Conservation (phyloP, 53 echinoderm and acorn worm genomes). For the Pentamera pediparva region DNA sequence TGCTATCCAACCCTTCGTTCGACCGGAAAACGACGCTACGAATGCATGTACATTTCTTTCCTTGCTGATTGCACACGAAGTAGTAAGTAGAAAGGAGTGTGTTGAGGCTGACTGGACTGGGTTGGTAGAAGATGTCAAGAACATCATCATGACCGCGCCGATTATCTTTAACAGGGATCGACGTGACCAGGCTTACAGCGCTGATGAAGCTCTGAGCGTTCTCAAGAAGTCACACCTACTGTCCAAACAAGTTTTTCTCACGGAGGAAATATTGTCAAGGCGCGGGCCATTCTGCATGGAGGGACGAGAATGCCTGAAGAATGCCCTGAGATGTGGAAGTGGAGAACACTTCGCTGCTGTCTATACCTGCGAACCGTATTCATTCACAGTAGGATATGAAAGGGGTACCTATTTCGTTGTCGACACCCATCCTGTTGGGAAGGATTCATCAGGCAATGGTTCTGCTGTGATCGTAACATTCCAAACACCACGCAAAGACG, state of each 20-base stretch:
- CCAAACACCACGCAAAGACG: neutral
- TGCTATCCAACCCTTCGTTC: neutral
- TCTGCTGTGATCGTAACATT: neutral
- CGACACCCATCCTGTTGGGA: slow-evolving; percentile 1
- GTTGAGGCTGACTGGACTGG: neutral
- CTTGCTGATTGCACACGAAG: slow-evolving; percentile 2
- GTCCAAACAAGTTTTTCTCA: neutral
- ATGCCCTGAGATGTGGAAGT: neutral
- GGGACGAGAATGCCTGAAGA: neutral
- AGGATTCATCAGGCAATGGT: neutral
- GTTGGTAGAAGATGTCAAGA: neutral
- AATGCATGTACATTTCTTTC: slow-evolving; percentile 29
- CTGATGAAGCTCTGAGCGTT: neutral
- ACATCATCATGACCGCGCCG: neutral
- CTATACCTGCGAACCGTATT: slow-evolving; percentile 4
- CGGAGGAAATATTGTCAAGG: neutral
- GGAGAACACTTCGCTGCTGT: neutral
- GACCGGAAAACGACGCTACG: neutral
- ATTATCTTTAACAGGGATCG: neutral
- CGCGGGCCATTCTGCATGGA: neutral
- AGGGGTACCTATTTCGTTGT: neutral
- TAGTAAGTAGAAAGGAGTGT: neutral
- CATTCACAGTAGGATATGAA: neutral
- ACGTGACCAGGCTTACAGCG: neutral
- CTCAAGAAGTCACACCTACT: neutral